Base-by-base conservation (phyloP, 30 jellyfish, hydroid and myxozoan species). In the Pelagia noctiluca region DNA sequence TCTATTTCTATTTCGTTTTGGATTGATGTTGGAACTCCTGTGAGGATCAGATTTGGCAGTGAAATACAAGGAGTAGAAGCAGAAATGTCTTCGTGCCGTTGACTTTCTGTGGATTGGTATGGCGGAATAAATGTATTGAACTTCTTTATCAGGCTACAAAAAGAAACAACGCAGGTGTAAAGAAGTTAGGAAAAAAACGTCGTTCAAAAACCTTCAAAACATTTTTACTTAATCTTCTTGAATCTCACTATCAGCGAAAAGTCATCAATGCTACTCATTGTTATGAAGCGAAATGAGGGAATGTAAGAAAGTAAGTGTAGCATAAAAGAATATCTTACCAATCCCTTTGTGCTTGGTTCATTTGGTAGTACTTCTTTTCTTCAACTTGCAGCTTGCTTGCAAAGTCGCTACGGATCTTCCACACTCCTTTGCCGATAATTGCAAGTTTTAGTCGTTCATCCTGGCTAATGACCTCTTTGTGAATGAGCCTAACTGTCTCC, bases 401-500 rank as follows among this genome's bases (percentile, higher is more conserved):
- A 22, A 22, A 57, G 10, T 57, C 72, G 26, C 72, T 57, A 57
- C 72, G 12, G 72, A 57, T 57, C 72, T 22, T 57, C 52, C 48
- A 64, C 5, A 4, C 77, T 24, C 77, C 77, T 64, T 30, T 64
- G 53, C 77, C 32, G 53, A 64, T 12, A 64, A 64, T 22, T 21
- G 77, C 77, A 21, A 33, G 73, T 22, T 80, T 34, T 26, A 12
- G 31, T 25, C 46, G 38, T 42, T 80, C 87, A 19, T 28, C 87
- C 35, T 78, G 89, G 13, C 5, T 1, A 2, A 21, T 24, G 75
- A 79, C 90, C 21, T 79, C 90, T 47, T 65, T 19, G 48, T 79
- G 85, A 2, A 79, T 30, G n/a, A 79, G 52, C 48, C 74, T 23
- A 24, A 64, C 74, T 38, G 90, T 79, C 16, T 79, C 86, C 35